phyloP scores from a whole-genome alignment of 2,888 invertebrate species.

The Arrhopalites spinosus region DNA sequence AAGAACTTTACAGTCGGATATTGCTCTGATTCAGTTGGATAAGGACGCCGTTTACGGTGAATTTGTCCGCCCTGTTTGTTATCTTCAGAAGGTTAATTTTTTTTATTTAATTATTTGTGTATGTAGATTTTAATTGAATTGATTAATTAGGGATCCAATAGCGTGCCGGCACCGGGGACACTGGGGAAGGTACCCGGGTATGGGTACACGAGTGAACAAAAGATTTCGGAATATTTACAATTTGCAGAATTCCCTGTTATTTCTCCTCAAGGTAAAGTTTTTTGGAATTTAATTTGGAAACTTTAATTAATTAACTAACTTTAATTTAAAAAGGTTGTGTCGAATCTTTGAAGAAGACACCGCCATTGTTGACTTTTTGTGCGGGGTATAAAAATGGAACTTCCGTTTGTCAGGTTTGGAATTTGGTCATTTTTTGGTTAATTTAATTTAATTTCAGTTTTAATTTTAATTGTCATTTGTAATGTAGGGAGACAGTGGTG shows the following conservation, averaged over 20 bases:
- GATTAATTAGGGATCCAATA: slow-evolving; percentile 20
- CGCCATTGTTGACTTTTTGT: slow-evolving; percentile 39
- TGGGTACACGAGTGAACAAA: slow-evolving; percentile 28
- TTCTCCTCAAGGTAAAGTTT: not conserved
- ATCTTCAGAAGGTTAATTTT: not conserved
- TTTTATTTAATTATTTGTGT: no score
- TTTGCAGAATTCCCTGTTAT: slow-evolving; percentile 37
- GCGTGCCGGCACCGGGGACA: slow-evolving; percentile 16
- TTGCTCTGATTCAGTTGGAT: slow-evolving; percentile 37
- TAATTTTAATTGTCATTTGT: no score
- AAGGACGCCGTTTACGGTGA: slow-evolving; percentile 31
- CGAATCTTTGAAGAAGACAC: slow-evolving; percentile 28
- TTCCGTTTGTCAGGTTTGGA: slow-evolving; percentile 37
- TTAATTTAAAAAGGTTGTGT: slow-evolving; percentile 17
- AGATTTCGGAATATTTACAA: slow-evolving; percentile 33
- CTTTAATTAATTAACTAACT: no score
- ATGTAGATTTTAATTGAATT: no score
- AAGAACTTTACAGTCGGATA: slow-evolving; percentile 39
- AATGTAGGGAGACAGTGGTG: slow-evolving; percentile 21
- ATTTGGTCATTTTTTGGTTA: not conserved
- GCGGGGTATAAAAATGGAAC: slow-evolving; percentile 42
- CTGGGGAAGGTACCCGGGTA: slow-evolving; percentile 40
- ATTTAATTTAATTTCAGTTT: no score
- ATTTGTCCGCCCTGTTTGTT: slow-evolving; percentile 38
- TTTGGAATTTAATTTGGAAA: no score